phyloP scores from a whole-genome alignment of 2,888 invertebrate genomes.

The Mimas tiliae region DNA sequence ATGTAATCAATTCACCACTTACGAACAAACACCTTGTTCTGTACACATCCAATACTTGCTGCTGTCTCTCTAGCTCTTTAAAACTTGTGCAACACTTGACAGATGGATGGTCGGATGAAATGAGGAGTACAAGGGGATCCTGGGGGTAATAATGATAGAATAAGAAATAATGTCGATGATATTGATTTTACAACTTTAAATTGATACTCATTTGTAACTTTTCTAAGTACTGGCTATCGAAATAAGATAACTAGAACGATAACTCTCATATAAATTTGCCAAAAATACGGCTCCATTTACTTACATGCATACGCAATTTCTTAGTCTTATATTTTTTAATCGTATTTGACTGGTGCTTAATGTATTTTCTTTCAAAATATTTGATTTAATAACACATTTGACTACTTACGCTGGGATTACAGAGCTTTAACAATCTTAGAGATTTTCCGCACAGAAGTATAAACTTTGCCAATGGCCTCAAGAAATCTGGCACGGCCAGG shows the following conservation, averaged over 20 bases:
- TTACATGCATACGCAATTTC: too few species aligned
- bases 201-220: too few species aligned
- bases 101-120: constrained; percentile 80
- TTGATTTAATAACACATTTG: background rate
- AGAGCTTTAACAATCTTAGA: constrained; percentile 88
- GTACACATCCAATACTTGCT: constrained; percentile 77
- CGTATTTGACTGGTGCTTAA: too few species aligned
- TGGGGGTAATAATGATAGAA: constrained; percentile 39
- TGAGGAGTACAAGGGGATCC: constrained; percentile 82
- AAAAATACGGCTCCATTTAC: too few species aligned
- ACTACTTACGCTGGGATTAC: constrained; percentile 87
- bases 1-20: constrained; percentile 78
- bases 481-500: constrained; percentile 88
- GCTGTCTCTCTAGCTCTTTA: constrained; percentile 76
- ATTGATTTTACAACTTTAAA: background rate
- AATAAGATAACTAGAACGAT: too few species aligned
- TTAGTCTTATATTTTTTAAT: too few species aligned
- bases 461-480: constrained; percentile 85
- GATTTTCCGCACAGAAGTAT: constrained; percentile 91
- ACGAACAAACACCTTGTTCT: constrained; percentile 79
- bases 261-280: too few species aligned
- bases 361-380: too few species aligned
- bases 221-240: too few species aligned
- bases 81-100: constrained; percentile 83
- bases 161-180: background rate